These are phyloP conservation scores for Zygothrica quintamaculata DNA, from an alignment of 2,888 invertebrate genomes.

Conservation along the genomic window DNA sequence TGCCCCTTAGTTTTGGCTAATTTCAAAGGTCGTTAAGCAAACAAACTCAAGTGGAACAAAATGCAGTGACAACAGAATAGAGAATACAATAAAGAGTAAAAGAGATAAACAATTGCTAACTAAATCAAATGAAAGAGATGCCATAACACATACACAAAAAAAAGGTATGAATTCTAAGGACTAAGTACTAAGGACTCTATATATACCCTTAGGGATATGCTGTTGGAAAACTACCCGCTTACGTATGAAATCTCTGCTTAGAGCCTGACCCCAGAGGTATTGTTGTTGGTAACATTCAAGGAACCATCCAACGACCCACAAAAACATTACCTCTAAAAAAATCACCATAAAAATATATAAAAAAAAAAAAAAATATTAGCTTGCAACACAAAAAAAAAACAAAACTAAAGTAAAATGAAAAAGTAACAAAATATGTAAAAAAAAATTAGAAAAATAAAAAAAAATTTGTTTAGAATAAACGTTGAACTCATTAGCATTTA, in stretches of 20 bases:
- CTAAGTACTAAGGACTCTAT: no score
- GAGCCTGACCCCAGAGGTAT: neutral
- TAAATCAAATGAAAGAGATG: constrained; percentile 8
- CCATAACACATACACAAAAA: constrained; percentile 8
- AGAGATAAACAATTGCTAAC: neutral
- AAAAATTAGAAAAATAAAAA: constrained; percentile 11
- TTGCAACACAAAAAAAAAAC: constrained; percentile 24
- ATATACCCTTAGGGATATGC: constrained; percentile 55
- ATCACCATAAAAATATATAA: constrained; percentile 74
- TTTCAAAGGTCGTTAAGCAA: constrained; percentile 84
- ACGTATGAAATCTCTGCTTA: constrained; percentile 38
- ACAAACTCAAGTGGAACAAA: constrained; percentile 83
- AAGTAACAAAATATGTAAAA: neutral
- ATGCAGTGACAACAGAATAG: constrained; percentile 63
- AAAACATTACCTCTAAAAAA: constrained; percentile 68
- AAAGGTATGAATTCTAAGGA: constrained; percentile 10
- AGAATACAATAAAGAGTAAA: constrained; percentile 2
- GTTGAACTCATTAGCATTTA: constrained; percentile 72
- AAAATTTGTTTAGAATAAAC: no score
- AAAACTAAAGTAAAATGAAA: no score
- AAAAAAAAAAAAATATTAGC: constrained; percentile 59
- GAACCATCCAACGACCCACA: constrained; percentile 59
- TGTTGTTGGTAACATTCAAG: constrained; percentile 30
- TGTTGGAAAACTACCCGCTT: constrained; percentile 56
- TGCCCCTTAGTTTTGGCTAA: constrained; percentile 79